Conservation (phyloP, 2,113 vertebrate genomes). For the Lates calcarifer region DNA sequence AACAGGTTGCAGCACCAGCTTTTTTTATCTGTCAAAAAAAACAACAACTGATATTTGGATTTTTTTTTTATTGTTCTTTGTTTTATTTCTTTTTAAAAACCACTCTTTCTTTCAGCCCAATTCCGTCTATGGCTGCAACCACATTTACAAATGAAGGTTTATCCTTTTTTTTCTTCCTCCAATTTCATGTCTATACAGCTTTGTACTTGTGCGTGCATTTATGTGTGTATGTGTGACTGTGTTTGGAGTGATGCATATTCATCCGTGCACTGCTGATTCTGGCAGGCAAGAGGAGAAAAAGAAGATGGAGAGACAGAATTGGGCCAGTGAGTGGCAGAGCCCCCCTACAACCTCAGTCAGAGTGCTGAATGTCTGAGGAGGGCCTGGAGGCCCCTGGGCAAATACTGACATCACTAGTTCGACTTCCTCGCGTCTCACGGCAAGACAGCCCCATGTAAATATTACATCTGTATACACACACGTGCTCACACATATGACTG, state of each 20-base stretch:
- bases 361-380: slow-evolving; percentile 61
- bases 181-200: neutral
- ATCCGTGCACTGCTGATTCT: slow-evolving; percentile 54
- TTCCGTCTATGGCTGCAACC: neutral
- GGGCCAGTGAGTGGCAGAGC: slow-evolving; percentile 69
- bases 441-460: slow-evolving; percentile 56
- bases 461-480: slow-evolving; percentile 47
- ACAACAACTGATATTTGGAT: neutral
- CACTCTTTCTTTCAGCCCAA: neutral
- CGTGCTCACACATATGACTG: slow-evolving; percentile 6
- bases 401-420: slow-evolving; percentile 56
- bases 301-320: slow-evolving; percentile 77
- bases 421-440: slow-evolving; percentile 45
- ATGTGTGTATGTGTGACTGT: neutral
- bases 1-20: no score
- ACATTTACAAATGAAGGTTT: slow-evolving; percentile 6
- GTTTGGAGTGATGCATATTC: slow-evolving; percentile 60
- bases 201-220: neutral
- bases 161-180: neutral
- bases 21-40: no score
- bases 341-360: slow-evolving; percentile 46
- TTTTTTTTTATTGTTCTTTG: neutral
- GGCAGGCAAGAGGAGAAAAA: slow-evolving; percentile 49
- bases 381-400: slow-evolving; percentile 43
- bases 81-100: neutral